Percentiles rank a stretch among this genome's conserved stretches.
Evolutionary conservation across 2,113 vertebrate species (phyloP).

Genomic region (Oxyura jamaicensis): DNA sequence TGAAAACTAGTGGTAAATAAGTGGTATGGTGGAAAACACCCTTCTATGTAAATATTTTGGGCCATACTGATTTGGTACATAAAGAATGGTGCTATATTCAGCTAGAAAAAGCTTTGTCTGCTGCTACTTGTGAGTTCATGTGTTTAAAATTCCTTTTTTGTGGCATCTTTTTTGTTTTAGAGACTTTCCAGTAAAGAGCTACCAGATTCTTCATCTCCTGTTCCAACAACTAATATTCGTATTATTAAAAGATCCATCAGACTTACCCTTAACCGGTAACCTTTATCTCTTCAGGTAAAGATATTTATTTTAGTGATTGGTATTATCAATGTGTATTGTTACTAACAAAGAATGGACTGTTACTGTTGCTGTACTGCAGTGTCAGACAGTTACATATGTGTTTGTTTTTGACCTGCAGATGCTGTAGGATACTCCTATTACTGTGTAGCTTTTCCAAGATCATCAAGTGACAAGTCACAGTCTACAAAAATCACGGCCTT

Average conservation of each 20-base stretch:
- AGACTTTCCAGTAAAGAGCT: constrained; percentile 95
- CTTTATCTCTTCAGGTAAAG: constrained; percentile 75
- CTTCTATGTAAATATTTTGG: background rate
- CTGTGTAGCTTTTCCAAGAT: constrained; percentile 33
- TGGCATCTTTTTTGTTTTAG: constrained; percentile 68
- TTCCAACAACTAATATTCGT: constrained; percentile 90
- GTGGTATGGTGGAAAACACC: background rate
- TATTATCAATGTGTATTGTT: background rate
- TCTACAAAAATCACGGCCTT: constrained; percentile 35
- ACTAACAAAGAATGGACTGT: constrained; percentile 20
- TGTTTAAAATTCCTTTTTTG: background rate
- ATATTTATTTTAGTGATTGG: constrained; percentile 28
- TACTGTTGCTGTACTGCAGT: background rate
- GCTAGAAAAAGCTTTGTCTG: background rate
- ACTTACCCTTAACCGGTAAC: constrained; percentile 93
- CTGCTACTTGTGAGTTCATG: background rate
- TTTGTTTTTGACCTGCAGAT: constrained; percentile 47
- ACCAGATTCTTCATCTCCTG: constrained; percentile 92
- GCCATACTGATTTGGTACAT: background rate
- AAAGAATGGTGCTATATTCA: background rate
- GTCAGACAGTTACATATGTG: constrained; percentile 28
- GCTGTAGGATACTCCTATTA: constrained; percentile 32
- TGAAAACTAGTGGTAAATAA: background rate
- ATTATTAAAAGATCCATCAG: constrained; percentile 97
- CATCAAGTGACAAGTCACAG: constrained; percentile 32